A percentile compares a stretch with the other conserved stretches of the same genome.
These are phyloP conservation scores for Poecilus cupreus DNA, from an alignment of 2,888 invertebrate genomes.

Conservation along the genomic window DNA sequence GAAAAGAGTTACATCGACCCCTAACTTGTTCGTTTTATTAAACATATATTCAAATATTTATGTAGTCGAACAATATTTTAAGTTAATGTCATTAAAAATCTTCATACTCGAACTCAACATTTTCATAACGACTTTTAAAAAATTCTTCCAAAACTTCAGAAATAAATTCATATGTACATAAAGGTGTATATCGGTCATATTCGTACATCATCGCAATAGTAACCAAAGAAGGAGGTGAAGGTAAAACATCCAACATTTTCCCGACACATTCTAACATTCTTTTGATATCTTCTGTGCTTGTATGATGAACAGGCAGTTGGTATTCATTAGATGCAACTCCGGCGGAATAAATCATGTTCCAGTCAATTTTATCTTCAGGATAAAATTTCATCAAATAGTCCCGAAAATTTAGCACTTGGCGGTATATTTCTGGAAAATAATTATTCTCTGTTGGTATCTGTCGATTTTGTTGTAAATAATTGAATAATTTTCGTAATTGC, in stretches of 20 bases:
- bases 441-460: background rate
- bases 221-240: slow-evolving; percentile 29
- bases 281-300: slow-evolving; percentile 33
- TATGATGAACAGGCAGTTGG: slow-evolving; percentile 52
- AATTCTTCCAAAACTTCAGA: slow-evolving; percentile 22
- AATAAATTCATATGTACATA: slow-evolving; percentile 8
- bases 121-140: slow-evolving; percentile 12
- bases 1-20: too few relatives aligned
- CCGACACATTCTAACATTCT: slow-evolving; percentile 47
- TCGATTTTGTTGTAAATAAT: slow-evolving; percentile 21
- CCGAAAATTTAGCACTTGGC: slow-evolving; percentile 9
- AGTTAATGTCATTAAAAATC: slow-evolving; percentile 24
- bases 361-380: slow-evolving; percentile 32
- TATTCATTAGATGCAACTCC: slow-evolving; percentile 31
- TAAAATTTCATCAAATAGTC: slow-evolving; percentile 34
- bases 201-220: slow-evolving; percentile 50
- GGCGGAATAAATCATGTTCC: slow-evolving; percentile 13
- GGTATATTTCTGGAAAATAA: background rate
- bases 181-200: slow-evolving; percentile 48
- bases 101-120: slow-evolving; percentile 22
- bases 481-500: slow-evolving; percentile 15
- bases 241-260: slow-evolving; percentile 46
- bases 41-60: background rate
- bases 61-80: background rate
- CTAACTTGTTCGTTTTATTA: too few relatives aligned